A percentile compares a stretch with the other conserved stretches of the same genome.
Evolutionary conservation across 2,113 vertebrate genomes (phyloP).

Genomic region (Caranx ignobilis): DNA sequence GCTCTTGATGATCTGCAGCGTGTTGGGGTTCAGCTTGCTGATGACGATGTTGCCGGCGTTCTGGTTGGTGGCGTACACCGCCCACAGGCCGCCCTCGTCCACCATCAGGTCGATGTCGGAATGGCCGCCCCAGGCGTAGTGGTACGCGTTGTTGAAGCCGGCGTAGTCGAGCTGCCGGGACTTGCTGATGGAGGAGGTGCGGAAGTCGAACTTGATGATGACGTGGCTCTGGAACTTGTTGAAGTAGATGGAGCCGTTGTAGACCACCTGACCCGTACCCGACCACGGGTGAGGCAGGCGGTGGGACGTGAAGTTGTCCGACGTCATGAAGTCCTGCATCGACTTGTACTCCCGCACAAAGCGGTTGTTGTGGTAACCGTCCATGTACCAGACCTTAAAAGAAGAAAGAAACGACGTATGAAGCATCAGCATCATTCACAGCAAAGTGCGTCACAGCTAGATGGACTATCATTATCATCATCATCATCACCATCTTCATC

Average conservation of each 20-base stretch:
- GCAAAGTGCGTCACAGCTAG: neutral
- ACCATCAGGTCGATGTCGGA: slow-evolving; percentile 99
- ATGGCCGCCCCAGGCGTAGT: slow-evolving; percentile 98
- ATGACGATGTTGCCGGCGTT: slow-evolving; percentile 98
- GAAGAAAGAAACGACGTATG: neutral
- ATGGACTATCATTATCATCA: slow-evolving; percentile 14
- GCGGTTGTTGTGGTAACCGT: slow-evolving; percentile 99
- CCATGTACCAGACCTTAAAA: slow-evolving; percentile 99
- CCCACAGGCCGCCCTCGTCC: slow-evolving; percentile 97
- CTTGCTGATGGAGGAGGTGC: slow-evolving; percentile 93
- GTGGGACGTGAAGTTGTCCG: slow-evolving; percentile 98
- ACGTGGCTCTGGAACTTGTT: slow-evolving; percentile 99
- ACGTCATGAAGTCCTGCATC: slow-evolving; percentile 95
- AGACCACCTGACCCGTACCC: slow-evolving; percentile 97
- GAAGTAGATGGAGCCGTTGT: slow-evolving; percentile 99
- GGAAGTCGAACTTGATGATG: slow-evolving; percentile 97
- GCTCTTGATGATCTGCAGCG: slow-evolving; percentile 92
- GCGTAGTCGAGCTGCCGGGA: slow-evolving; percentile 95
- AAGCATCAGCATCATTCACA: neutral
- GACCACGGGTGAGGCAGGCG: slow-evolving; percentile 99
- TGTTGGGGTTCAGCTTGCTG: slow-evolving; percentile 95
- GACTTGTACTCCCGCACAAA: slow-evolving; percentile 97
- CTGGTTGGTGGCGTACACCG: slow-evolving; percentile 98
- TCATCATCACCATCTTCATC: slow-evolving; percentile 14
- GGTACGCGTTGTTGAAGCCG: slow-evolving; percentile 97